A percentile compares a stretch with the other conserved stretches of the same genome.
Conservation (phyloP, 1,140 invertebrate species). For the Trichonephila clavata region DNA sequence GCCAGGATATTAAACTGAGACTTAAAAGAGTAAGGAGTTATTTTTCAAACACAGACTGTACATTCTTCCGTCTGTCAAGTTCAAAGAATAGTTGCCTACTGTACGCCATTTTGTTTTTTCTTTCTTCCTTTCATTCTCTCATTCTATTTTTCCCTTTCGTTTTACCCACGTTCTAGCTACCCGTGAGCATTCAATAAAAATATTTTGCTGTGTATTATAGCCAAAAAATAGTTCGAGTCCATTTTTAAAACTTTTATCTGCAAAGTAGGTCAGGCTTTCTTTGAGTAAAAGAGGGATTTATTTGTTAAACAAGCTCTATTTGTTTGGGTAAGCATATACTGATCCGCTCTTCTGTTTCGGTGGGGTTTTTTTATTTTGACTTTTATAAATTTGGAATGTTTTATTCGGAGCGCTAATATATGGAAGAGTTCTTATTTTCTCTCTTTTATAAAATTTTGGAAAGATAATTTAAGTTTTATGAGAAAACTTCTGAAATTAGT, state of each 20-base stretch:
- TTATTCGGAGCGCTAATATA: background rate
- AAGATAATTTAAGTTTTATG: background rate
- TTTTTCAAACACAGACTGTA: slow-evolving; percentile 44
- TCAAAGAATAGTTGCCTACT: background rate
- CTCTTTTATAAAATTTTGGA: background rate
- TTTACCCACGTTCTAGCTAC: background rate
- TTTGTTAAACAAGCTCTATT: slow-evolving; percentile 39
- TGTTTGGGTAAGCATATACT: background rate
- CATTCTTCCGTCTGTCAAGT: slow-evolving; percentile 30
- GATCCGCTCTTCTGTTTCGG: background rate
- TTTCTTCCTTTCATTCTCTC: background rate
- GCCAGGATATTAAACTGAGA: slow-evolving; percentile 66
- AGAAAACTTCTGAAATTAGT: background rate
- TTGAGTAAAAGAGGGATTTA: background rate
- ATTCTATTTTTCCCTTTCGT: background rate
- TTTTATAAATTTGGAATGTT: background rate
- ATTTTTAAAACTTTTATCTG: slow-evolving; percentile 20
- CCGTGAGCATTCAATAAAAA: slow-evolving; percentile 58
- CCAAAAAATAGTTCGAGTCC: slow-evolving; percentile 42
- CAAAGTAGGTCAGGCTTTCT: slow-evolving; percentile 41
- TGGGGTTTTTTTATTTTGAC: background rate
- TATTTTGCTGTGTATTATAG: slow-evolving; percentile 49
- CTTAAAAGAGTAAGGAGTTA: slow-evolving; percentile 56
- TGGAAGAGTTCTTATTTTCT: background rate
- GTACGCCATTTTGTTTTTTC: slow-evolving; percentile 35